These are phyloP conservation scores for Aphrocallistes beatrix DNA, from an alignment of 37 sponge, comb jelly and placozoan species.

Conservation along the genomic window DNA sequence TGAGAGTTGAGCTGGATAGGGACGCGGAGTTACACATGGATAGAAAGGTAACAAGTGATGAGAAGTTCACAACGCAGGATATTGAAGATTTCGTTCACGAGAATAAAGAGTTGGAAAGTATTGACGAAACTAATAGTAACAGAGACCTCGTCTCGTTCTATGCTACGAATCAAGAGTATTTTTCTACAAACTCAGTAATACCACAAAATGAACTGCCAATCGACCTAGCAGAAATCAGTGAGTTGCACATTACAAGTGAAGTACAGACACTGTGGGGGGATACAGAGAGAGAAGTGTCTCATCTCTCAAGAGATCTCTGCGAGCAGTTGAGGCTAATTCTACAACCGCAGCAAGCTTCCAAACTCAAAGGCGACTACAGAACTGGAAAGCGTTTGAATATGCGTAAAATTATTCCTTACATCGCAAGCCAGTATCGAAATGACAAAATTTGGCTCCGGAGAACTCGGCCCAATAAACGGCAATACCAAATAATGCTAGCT, in stretches of 20 bases:
- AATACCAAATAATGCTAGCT: conserved; percentile 84
- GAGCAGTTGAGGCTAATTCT: conserved; percentile 74
- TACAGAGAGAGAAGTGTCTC: conserved; percentile 38
- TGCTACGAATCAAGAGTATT: background rate
- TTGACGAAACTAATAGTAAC: background rate
- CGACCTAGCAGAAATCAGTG: background rate
- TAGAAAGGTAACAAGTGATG: background rate
- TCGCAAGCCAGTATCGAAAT: conserved; percentile 88
- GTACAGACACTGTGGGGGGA: conserved; percentile 47
- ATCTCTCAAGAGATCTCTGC: conserved; percentile 55
- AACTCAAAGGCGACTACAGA: conserved; percentile 81
- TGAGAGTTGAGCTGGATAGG: background rate
- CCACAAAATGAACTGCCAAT: background rate
- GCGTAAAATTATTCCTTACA: conserved; percentile 84
- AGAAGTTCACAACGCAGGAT: background rate
- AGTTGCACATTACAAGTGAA: background rate
- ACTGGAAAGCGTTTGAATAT: conserved; percentile 95
- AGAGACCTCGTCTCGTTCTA: background rate
- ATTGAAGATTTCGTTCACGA: background rate
- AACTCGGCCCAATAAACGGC: conserved; percentile 65
- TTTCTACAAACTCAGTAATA: background rate
- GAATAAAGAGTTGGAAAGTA: background rate
- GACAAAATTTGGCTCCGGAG: conserved; percentile 89
- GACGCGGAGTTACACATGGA: background rate
- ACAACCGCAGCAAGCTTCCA: conserved; percentile 74